Base-by-base conservation (phyloP, 2,888 invertebrate species). In the Drosophila subquinaria region DNA sequence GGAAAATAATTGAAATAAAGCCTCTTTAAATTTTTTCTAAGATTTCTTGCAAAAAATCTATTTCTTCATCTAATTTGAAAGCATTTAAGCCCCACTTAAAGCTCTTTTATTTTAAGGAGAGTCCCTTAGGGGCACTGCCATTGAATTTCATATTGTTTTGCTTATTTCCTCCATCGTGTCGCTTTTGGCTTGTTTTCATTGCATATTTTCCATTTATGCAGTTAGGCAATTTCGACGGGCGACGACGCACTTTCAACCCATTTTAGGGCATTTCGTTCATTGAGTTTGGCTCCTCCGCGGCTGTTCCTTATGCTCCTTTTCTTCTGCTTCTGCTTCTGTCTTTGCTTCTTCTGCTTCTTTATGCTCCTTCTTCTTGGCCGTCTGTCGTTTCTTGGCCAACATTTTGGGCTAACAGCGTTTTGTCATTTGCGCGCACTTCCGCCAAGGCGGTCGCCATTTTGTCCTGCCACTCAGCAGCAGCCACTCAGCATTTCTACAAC, bases 401-500 rank as follows among this genome's bases (percentile, higher is more conserved):
- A 59, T 74, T 68, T 64, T 59, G 63, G 64, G 65, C 63, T 65
- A 69, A 69, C 65, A 65, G 61, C 66, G 53, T 69, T 79, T 82
- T 69, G 82, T 79, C 79, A 82, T 82, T 82, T 82, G 75, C 64
- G 66, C 70, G 53, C 63, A 82, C 82, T 79, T 79, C 74, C 79
- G 74, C 50, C 62, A 64, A 62, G 69, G 51, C 40, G 62, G 73
- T 59, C 64, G 73, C 66, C 81, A 80, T 76, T 76, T 70, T 76
- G 76, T 61, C 55, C 61, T 64, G 76, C 69, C 76, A 75, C 76
- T 76, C 69, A 68, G 62, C 75, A 68, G 43, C 61, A 72, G 60
- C 40, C 56, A 78, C 59, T 72, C 51, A 78, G 60, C 40, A 57
- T 45, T 57, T 48, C 33, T 33, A 10, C 40, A 42, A 40, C n/a